A percentile compares a stretch with the other conserved stretches of the same genome.
Evolutionary conservation across 2,797 vertebrate genomes (phyloP).

Genomic region (Clangula hyemalis): DNA sequence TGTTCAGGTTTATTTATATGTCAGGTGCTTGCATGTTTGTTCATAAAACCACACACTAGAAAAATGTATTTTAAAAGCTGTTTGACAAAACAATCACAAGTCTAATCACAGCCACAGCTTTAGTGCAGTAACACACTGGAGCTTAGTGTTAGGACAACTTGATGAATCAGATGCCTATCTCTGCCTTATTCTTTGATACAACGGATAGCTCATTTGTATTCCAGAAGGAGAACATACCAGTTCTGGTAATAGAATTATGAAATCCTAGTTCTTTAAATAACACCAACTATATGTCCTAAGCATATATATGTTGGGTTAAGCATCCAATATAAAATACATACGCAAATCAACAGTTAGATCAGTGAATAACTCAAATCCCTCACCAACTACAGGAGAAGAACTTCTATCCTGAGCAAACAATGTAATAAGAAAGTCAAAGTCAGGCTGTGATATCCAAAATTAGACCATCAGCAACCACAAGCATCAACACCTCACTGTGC

Average conservation of each 20-base stretch:
- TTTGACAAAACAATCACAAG: background rate
- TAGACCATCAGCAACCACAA: background rate
- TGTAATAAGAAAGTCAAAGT: background rate
- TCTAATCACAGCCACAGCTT: background rate
- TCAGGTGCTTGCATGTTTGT: background rate
- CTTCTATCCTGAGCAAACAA: background rate
- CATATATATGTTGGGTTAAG: background rate
- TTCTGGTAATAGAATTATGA: background rate
- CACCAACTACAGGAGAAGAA: background rate
- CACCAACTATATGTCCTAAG: background rate
- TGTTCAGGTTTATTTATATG: background rate
- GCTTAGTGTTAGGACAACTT: background rate
- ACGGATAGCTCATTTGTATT: background rate
- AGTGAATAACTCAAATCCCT: background rate
- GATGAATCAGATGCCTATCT: background rate
- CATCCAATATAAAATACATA: background rate
- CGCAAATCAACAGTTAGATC: background rate
- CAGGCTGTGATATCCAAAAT: background rate
- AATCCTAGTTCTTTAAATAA: background rate
- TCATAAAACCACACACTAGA: background rate
- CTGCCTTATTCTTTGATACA: background rate
- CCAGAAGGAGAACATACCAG: background rate
- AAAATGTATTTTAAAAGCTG: background rate
- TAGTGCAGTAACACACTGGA: background rate
- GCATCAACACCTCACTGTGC: background rate